Evolutionary conservation across 2,113 vertebrate genomes (phyloP), one percentile per base, ranked within the genome.

Genomic region (Pogona vitticeps): DNA sequence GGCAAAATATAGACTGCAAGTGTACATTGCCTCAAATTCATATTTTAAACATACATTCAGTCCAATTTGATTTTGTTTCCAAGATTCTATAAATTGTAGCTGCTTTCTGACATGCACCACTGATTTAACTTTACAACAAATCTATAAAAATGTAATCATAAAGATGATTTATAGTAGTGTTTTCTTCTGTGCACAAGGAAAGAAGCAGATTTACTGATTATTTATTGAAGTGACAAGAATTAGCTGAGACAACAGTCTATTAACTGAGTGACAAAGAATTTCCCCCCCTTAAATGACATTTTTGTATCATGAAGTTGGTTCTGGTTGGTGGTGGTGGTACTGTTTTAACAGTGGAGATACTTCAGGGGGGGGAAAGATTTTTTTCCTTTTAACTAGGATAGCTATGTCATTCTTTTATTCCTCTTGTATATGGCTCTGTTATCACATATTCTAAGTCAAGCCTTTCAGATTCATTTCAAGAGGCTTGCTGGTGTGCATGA

Each of bases 101-200:
- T 79, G 76, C 58, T 78, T 77, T 70, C 84, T 68, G 52, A 52
- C 67, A 79, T 46, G 59, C 15, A 82, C 40, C 52, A 82, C 63
- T 82, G 79, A 82, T 82, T 36, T 86, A 80, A 14, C 42, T 88
- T 78, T 80, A 77, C 12, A 85, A 56, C 52, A 86, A 26, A 46
- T 71, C 56, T 80, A 86, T 78, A 88, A 65, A 82, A 82, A 85
- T 77, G 52, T 71, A 82, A 86, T 88, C 40, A 73, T 88, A 86
- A 70, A 76, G 40, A 59, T 82, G 78, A 82, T 71, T 77, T 71
- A 85, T 76, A 89, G 40, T 70, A 61, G 70, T 56, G 46, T 46
- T 81, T 73, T 59, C 20, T 67, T 76, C 38, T 46, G 40, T 13
- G 52, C 36, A 85, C 33, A 26, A 46, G 46, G 73, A 87, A 86